Evolutionary conservation across 2,113 vertebrate genomes (phyloP).

Genomic region (Hypocryptadius cinnamomeus): DNA sequence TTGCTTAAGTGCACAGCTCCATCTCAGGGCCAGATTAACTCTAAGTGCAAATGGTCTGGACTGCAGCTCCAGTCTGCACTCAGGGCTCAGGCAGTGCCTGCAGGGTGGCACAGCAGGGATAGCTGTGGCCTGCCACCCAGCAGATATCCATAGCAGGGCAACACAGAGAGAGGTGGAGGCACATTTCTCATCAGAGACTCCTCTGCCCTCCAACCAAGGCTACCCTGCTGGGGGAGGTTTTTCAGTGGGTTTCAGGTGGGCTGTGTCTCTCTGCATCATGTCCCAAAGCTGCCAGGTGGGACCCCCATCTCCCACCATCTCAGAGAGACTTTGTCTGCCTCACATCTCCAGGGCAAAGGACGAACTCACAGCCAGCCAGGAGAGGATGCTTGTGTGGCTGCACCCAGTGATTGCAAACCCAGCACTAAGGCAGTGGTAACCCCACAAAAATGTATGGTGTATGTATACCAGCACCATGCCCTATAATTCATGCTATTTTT

Average conservation of each 20-base stretch:
- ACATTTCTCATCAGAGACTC: background rate
- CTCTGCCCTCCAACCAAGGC: background rate
- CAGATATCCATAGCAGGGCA: background rate
- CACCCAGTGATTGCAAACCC: background rate
- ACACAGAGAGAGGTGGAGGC: background rate
- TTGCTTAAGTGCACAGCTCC: slow-evolving; percentile 28
- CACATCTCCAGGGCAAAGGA: background rate
- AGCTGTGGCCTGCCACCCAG: background rate
- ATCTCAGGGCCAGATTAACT: background rate
- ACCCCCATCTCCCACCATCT: background rate
- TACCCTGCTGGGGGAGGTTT: background rate
- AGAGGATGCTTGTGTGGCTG: background rate
- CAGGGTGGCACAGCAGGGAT: background rate
- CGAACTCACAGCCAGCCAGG: background rate
- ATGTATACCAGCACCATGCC: background rate
- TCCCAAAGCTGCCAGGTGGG: background rate
- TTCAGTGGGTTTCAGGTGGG: background rate
- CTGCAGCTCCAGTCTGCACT: background rate
- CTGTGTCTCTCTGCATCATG: background rate
- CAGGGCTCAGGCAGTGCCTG: background rate
- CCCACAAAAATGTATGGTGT: background rate
- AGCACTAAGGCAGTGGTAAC: background rate
- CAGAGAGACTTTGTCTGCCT: background rate
- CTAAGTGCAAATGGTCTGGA: background rate
- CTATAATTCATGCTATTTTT: background rate